Evolutionary conservation across 2,888 invertebrate species (phyloP), one percentile per base, ranked within the genome.

Genomic region (Pandemis cinnamomeana): DNA sequence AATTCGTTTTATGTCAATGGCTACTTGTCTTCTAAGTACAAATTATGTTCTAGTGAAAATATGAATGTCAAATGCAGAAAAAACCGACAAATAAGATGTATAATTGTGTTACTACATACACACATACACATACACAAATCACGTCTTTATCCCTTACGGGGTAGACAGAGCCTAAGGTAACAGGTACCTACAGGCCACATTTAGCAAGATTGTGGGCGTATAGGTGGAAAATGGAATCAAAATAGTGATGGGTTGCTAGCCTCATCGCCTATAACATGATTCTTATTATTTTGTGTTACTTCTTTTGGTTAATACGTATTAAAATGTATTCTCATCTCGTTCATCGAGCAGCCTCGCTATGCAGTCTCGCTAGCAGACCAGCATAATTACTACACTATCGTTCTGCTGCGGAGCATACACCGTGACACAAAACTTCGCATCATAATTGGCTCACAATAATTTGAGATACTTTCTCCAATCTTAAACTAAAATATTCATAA

Each of bases 361-460:
- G 76, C 71, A 61, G 58, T 63, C 55, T 60, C 55, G 68, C 81
- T 80, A 79, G 75, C 76, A 78, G 77, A 79, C 79, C 76, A 78
- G 72, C 68, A 67, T 71, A 74, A 74, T 74, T 71, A 67, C 74
- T 62, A 55, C 67, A 41, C 46, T 46, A 46, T 15, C 74, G 67
- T 53, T 73, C 67, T 68, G 68, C 69, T 61, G 73, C 42, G 58
- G 44, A 73, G 70, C 80, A 86, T 83, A 84, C 80, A 83, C 78
- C 84, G 86, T 87, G 86, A 86, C 87, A 86, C 78, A 81, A 85
- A 85, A 85, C 85, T 80, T 83, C 86, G 83, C 86, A 86, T 85
- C 87, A 89, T 89, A 92, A 91, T 91, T 91, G 84, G 91, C 91
- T 88, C 90, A 92, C 83, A 91, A 90, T 91, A 88, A 91, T 90